Percentiles rank a stretch among this genome's conserved stretches.
These are phyloP conservation scores for Hydrozoanthus tunicans DNA, from an alignment of 64 coral and sea anemone species.

Conservation along the genomic window DNA sequence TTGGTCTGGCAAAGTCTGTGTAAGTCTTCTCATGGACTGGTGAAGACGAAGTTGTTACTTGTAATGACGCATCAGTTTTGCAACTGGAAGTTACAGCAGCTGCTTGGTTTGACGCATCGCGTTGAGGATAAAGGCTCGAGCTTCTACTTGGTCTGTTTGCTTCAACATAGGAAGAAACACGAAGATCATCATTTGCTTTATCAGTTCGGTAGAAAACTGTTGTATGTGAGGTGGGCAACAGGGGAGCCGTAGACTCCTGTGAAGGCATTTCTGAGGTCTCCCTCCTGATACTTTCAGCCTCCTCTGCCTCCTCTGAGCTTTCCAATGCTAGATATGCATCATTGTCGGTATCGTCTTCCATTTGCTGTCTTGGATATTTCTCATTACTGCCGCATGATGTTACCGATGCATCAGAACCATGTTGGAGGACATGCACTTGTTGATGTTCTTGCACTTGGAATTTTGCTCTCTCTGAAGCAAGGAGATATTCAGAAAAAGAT, in stretches of 20 bases:
- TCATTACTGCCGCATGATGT: background rate
- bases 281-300: background rate
- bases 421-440: background rate
- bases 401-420: background rate
- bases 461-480: background rate
- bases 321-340: conserved; percentile 13
- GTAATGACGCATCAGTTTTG: conserved; percentile 19
- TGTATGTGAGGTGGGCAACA: background rate
- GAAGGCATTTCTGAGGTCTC: conserved; percentile 3
- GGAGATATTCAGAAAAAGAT: background rate
- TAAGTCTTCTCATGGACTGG: conserved; percentile 13
- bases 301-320: background rate
- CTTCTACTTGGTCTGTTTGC: background rate
- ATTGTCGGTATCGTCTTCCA: background rate
- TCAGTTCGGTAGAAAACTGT: background rate
- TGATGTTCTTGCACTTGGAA: background rate
- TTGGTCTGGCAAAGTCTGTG: conserved; percentile 17
- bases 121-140: background rate
- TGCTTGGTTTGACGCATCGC: conserved; percentile 21
- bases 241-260: background rate
- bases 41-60: conserved; percentile 24
- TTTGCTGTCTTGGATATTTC: background rate
- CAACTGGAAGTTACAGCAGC: conserved; percentile 1
- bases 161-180: conserved; percentile 4
- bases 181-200: background rate